Evolutionary conservation across 2,888 invertebrate genomes (phyloP), one percentile per base, ranked within the genome.

Genomic region (Parnassius mnemosyne): DNA sequence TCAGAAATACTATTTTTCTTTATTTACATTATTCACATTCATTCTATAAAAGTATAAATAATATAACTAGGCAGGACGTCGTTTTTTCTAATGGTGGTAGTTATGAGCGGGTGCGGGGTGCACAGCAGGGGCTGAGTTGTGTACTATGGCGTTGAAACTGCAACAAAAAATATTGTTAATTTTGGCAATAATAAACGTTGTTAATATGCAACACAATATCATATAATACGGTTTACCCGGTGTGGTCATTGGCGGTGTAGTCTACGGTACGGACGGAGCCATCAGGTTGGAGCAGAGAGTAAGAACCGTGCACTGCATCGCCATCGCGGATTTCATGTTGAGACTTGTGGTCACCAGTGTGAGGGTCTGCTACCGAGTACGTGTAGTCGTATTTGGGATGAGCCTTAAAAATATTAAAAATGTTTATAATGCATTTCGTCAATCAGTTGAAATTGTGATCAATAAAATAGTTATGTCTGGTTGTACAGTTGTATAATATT

Each of bases 231-330:
- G 34, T 80, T 69, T 87, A 90, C 76, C 89, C 89, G 61, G 77
- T 76, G 71, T 87, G 83, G 67, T 85, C 87, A 73, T 92, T 92
- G 63, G 84, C 81, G 68, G 78, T 76, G 76, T 84, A 93, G 69
- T 92, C 90, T 46, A 93, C 93, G 64, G 89, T 92, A 73, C 93
- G 88, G 57, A 90, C 79, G 70, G 92, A 76, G 64, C 83, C 92
- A 16, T 92, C 92, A 57, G 93, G 92, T 73, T 93, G 92, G 67
- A 89, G 85, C 61, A 93, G 81, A 44, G 89, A 88, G 80, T 94
- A 94, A 74, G 92, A 92, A 60, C 94, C 94, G 76, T 93, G 92
- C 61, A 94, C 94, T 57, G 84, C 82, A 75, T 92, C 92, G 43
- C 92, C 92, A 68, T 92, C 92, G 71, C 89, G 85, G 68, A 78